Base-by-base conservation (phyloP, 2,888 invertebrate species). In the Melangyna quadrimaculata region DNA sequence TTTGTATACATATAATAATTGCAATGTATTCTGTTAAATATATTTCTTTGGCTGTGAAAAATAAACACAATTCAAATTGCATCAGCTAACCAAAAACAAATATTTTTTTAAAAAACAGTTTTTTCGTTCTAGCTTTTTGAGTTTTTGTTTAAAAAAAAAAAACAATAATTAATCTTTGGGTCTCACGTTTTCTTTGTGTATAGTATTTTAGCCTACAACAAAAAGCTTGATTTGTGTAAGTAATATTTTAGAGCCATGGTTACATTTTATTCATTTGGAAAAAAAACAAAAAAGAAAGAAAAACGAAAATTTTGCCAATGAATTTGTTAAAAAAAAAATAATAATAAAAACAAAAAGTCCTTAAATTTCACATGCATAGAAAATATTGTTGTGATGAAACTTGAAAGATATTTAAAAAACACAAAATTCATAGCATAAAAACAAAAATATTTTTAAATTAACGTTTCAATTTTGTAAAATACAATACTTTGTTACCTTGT, bases 11-110 rank as follows among this genome's bases (percentile, higher is more conserved):
- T 19, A 45, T 63, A 63, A n/a, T n/a, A n/a, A n/a, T 71, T 79
- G 75, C 79, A 79, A 75, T 79, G 79, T 84, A 84, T 69, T 80
- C 51, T 82, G 82, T 80, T 67, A 67, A 65, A 63, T 74, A 74
- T 69, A 72, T 80, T 80, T 80, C 80, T 77, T 80, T 84, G 84
- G 84, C 80, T 84, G 84, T 75, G 71, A 22, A 19, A 5, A 35
- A 32, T n/a, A 65, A 79, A 75, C 75, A 84, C 84, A 72, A 19
- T 79, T 75, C 71, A 65, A 83, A 67, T 48, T 84, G 84, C 84
- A 80, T 84, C 80, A 77, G 80, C 84, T 84, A 84, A 84, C 75
- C 70, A 78, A 79, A 59, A 43, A 22, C 63, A 73, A 53, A 65
- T 32, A 17, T 45, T 55, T 45, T 29, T 8, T n/a, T n/a, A n/a